Percentiles rank a stretch among this genome's conserved stretches.
Evolutionary conservation across 2,888 invertebrate species (phyloP).

Genomic region (Erebia aethiops): DNA sequence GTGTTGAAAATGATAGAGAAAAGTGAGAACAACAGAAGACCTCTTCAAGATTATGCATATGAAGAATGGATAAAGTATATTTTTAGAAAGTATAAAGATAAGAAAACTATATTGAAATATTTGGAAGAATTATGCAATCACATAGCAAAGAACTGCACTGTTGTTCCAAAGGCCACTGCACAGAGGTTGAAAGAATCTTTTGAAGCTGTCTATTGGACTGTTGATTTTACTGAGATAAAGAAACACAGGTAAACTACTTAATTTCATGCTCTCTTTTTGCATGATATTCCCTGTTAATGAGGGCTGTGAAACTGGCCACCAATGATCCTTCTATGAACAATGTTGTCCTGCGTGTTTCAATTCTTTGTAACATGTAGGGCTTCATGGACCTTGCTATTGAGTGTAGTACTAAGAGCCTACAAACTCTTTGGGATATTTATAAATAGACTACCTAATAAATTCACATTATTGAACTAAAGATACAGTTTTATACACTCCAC

Average conservation of each 20-base stretch:
- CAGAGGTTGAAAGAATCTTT: slow-evolving; percentile 57
- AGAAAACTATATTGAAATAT: slow-evolving; percentile 59
- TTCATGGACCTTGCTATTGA: too few relatives aligned
- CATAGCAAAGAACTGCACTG: slow-evolving; percentile 74
- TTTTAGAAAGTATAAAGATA: slow-evolving; percentile 62
- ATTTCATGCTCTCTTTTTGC: too few relatives aligned
- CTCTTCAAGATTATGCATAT: slow-evolving; percentile 75
- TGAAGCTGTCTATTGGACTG: slow-evolving; percentile 59
- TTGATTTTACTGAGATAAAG: slow-evolving; percentile 56
- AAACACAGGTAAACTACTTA: slow-evolving; percentile 56
- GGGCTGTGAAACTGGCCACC: too few relatives aligned
- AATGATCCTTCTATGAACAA: too few relatives aligned
- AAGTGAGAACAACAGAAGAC: slow-evolving; percentile 70
- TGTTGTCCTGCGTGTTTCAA: too few relatives aligned
- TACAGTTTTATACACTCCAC: too few relatives aligned
- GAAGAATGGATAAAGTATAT: slow-evolving; percentile 80
- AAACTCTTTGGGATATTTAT: too few relatives aligned
- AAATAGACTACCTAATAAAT: too few relatives aligned
- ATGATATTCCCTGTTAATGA: too few relatives aligned
- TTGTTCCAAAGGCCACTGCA: slow-evolving; percentile 56
- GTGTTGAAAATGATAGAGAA: slow-evolving; percentile 85
- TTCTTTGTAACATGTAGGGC: too few relatives aligned
- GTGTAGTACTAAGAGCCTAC: too few relatives aligned
- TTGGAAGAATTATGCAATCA: slow-evolving; percentile 83
- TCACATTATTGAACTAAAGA: too few relatives aligned